Conservation (phyloP, 2,113 vertebrate genomes). For the Anas platyrhynchos region DNA sequence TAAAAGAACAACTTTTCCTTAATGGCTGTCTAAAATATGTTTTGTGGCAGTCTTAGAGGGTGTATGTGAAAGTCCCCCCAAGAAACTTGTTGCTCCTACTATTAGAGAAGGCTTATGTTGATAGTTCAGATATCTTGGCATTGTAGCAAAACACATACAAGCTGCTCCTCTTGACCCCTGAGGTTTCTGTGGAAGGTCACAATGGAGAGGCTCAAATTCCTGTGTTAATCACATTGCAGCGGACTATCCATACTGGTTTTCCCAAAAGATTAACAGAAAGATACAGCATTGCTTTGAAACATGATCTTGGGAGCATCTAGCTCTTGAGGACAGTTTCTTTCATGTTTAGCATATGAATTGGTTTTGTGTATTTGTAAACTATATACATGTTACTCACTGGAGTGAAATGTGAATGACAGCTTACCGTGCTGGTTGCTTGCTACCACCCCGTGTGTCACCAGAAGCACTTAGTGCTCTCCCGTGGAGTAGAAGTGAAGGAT, state of each 20-base stretch:
- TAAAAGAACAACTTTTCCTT: background rate
- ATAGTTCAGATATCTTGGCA: background rate
- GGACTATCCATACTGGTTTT: constrained; percentile 3
- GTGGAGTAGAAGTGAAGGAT: background rate
- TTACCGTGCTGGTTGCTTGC: background rate
- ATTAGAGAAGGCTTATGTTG: background rate
- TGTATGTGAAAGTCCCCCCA: fast-evolving
- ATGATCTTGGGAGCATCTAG: background rate
- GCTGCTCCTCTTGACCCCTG: constrained; percentile 1
- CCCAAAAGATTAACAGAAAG: constrained; percentile 37
- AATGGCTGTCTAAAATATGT: fast-evolving
- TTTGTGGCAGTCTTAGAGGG: background rate
- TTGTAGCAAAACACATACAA: background rate
- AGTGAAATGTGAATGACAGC: background rate
- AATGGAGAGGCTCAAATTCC: constrained; percentile 3
- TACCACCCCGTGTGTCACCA: background rate
- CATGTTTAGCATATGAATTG: background rate
- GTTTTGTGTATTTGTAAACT: constrained; percentile 3
- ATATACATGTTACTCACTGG: background rate
- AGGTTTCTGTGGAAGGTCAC: constrained; percentile 7
- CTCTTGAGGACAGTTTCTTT: background rate
- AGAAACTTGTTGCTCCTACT: background rate
- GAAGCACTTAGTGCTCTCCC: background rate
- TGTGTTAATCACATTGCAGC: background rate
- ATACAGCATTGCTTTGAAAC: constrained; percentile 26